Conservation (phyloP, 2,113 vertebrate genomes). For the Lucifuga dentata region DNA sequence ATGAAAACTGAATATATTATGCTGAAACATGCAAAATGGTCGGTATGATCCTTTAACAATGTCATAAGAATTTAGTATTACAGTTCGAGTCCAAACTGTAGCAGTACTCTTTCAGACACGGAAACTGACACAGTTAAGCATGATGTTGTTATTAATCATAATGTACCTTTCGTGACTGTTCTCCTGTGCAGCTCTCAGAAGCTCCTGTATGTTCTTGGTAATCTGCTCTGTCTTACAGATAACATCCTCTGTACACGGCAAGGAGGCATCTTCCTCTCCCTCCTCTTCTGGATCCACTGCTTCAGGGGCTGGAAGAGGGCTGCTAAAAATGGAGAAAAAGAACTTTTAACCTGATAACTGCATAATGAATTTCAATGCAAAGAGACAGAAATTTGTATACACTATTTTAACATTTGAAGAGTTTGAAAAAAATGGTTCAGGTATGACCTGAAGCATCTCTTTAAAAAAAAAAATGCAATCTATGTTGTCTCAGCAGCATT, state of each 20-base stretch:
- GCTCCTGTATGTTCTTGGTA: slow-evolving; percentile 99
- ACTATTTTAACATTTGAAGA: too few relatives aligned
- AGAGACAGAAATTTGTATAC: too few relatives aligned
- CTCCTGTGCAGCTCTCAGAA: slow-evolving; percentile 94
- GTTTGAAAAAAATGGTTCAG: too few relatives aligned
- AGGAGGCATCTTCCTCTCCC: slow-evolving; percentile 80
- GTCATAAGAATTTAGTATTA: too few relatives aligned
- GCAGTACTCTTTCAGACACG: too few relatives aligned
- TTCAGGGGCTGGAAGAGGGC: slow-evolving; percentile 77
- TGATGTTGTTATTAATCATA: not conserved
- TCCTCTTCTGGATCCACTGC: slow-evolving; percentile 71
- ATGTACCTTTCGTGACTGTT: slow-evolving; percentile 95
- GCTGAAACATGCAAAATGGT: too few relatives aligned
- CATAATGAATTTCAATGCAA: not conserved
- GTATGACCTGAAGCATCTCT: too few relatives aligned
- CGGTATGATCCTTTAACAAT: too few relatives aligned
- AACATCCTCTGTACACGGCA: slow-evolving; percentile 96
- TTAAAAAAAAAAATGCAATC: too few relatives aligned
- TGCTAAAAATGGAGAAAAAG: slow-evolving; percentile 26
- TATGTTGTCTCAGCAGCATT: too few relatives aligned
- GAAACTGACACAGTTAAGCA: too few relatives aligned
- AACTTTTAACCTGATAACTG: not conserved
- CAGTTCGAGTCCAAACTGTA: not conserved
- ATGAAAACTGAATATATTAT: too few relatives aligned
- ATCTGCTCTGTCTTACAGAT: slow-evolving; percentile 98